These are phyloP conservation scores for Malaclemys terrapin DNA, from an alignment of 2,113 vertebrate species.

Conservation along the genomic window DNA sequence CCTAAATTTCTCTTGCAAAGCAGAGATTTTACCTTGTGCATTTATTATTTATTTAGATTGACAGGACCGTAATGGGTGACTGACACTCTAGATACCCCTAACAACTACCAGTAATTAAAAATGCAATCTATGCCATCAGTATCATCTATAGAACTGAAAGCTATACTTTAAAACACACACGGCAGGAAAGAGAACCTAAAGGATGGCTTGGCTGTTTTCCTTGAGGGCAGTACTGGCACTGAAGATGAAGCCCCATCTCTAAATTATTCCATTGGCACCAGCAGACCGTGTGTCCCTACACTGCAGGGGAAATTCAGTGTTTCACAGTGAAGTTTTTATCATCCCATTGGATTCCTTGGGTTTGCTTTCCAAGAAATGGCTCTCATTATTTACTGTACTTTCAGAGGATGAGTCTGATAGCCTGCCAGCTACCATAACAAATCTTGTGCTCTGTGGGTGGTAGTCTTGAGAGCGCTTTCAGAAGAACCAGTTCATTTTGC, in stretches of 20 bases:
- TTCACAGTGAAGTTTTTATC: accelerated
- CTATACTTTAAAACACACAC: not conserved
- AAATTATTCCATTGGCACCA: accelerated
- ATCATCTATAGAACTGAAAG: not conserved
- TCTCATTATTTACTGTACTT: not conserved
- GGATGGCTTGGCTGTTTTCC: not conserved
- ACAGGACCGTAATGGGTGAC: not conserved
- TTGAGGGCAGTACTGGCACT: not conserved
- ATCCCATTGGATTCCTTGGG: not conserved
- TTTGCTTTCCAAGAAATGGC: not conserved
- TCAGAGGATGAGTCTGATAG: not conserved
- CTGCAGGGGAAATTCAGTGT: accelerated
- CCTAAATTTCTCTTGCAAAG: not conserved
- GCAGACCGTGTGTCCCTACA: not conserved
- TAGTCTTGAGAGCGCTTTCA: not conserved
- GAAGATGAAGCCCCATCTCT: not conserved
- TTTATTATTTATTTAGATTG: not conserved
- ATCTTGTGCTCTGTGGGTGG: not conserved
- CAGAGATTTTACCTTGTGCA: not conserved
- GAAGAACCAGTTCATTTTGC: not conserved
- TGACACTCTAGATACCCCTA: no score
- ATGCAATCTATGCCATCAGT: no score
- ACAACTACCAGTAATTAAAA: not conserved
- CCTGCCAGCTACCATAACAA: not conserved
- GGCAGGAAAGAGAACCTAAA: no score